Evolutionary conservation across 2,888 invertebrate species (phyloP).

Genomic region (Meganola albula): DNA sequence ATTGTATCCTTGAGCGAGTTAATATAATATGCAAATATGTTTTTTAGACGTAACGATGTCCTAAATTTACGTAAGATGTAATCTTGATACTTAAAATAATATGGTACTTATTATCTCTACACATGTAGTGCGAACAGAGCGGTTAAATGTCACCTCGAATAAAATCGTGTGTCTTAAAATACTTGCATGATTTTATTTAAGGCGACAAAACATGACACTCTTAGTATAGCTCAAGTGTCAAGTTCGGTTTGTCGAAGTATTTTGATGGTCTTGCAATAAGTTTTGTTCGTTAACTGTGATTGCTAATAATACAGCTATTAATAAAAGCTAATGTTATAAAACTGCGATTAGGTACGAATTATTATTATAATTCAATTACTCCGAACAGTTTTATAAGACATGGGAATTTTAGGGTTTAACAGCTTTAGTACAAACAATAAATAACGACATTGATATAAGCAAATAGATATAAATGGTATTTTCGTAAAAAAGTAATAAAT

Average conservation of each 20-base stretch:
- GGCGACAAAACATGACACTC: neutral
- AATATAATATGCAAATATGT: too few relatives aligned
- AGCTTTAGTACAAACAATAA: too few relatives aligned
- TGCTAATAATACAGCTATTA: slow-evolving; percentile 68
- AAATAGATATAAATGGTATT: too few relatives aligned
- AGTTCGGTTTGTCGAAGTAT: slow-evolving; percentile 42
- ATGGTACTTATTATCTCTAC: too few relatives aligned
- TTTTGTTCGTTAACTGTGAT: slow-evolving; percentile 48
- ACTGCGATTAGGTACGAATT: slow-evolving; percentile 8
- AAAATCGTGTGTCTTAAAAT: slow-evolving; percentile 41
- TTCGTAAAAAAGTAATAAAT: too few relatives aligned
- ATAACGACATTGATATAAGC: too few relatives aligned
- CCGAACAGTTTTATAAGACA: neutral
- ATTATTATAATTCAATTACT: neutral
- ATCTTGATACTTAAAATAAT: too few relatives aligned
- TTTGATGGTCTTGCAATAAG: slow-evolving; percentile 44
- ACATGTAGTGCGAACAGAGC: slow-evolving; percentile 25
- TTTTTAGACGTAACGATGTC: too few relatives aligned
- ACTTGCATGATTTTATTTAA: too few relatives aligned
- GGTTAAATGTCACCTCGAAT: slow-evolving; percentile 35
- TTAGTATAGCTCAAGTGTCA: slow-evolving; percentile 56
- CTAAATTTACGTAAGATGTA: too few relatives aligned
- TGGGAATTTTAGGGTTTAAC: neutral
- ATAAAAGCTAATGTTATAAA: slow-evolving; percentile 31
- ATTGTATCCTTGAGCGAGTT: too few relatives aligned